Evolutionary conservation across 2,888 invertebrate genomes (phyloP), one percentile per base, ranked within the genome.

Genomic region (Drosophila siamana): DNA sequence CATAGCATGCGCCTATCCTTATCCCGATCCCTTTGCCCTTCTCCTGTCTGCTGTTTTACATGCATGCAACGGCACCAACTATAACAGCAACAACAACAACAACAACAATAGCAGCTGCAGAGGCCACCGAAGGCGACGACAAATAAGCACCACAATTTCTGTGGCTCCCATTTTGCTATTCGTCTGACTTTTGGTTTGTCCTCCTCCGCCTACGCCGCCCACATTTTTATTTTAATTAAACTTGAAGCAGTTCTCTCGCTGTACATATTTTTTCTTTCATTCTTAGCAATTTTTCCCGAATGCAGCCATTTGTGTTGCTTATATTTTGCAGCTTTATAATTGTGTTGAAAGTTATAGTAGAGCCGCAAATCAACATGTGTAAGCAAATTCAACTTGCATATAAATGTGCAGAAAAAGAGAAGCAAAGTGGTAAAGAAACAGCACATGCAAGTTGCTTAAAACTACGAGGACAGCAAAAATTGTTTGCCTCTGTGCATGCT

Each of bases 221-320:
- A 67, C 67, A 59, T 74, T 78, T 78, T 69, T 65, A 78, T 76
- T 88, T 86, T 82, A 86, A 83, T 88, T 88, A 79, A 73, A 74
- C 72, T 73, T 86, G 55, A 69, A 69, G 69, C 68, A 24, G 47
- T 59, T 56, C 24, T 48, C 56, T 36, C 50, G 33, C 56, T 41
- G 19, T 19, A 19, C 19, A 19, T 19, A 19, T 40, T 43, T 43
- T 40, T 66, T 43, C 44, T 44, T 46, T 64, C 60, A 69, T 48
- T 54, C 51, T 61, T 59, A 52, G 22, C 41, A n/a, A 63, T 51
- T 68, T 63, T 54, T 61, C 64, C 36, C 48, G 1, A 30, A 19
- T 13, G 40, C 52, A 9, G 19, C 6, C 19, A 38, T 54, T 30
- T 30, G 16, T 38, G 11, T 51, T 41, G 41, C 11, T 41, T 52